Conservation (phyloP, 2,797 vertebrate species). For the Galago senegalensis region DNA sequence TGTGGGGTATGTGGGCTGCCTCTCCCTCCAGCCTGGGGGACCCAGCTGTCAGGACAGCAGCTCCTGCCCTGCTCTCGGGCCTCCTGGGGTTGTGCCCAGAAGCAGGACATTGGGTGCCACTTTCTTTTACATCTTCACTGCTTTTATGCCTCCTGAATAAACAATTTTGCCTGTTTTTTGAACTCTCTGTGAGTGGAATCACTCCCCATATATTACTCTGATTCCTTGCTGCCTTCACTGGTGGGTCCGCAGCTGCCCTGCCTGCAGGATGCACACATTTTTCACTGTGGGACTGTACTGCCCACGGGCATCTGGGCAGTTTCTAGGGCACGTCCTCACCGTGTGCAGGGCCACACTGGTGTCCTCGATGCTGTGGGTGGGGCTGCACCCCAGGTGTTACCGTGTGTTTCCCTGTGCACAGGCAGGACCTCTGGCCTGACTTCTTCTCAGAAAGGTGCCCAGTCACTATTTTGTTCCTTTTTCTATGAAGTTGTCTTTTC, state of each 20-base stretch:
- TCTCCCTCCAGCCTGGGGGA: background rate
- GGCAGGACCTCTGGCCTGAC: accelerated
- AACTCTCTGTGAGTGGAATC: background rate
- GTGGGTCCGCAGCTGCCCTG: too few relatives aligned
- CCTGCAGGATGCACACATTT: background rate
- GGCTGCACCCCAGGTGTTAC: accelerated
- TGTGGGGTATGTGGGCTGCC: background rate
- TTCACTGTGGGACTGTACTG: background rate
- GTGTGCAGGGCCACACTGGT: background rate
- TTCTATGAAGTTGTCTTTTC: background rate
- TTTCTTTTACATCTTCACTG: too few relatives aligned
- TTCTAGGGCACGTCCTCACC: background rate
- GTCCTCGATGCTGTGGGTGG: background rate
- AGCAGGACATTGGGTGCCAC: too few relatives aligned
- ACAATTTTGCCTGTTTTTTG: too few relatives aligned
- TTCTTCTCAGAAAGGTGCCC: accelerated
- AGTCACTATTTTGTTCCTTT: background rate
- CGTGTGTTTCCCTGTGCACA: accelerated
- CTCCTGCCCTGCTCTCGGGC: accelerated
- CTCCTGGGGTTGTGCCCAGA: background rate
- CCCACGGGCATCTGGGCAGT: background rate
- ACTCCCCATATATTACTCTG: accelerated
- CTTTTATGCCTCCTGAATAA: background rate
- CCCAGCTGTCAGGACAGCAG: accelerated
- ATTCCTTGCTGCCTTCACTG: background rate